Conservation (phyloP, 2,113 vertebrate species). For the Pleuronectes platessa region DNA sequence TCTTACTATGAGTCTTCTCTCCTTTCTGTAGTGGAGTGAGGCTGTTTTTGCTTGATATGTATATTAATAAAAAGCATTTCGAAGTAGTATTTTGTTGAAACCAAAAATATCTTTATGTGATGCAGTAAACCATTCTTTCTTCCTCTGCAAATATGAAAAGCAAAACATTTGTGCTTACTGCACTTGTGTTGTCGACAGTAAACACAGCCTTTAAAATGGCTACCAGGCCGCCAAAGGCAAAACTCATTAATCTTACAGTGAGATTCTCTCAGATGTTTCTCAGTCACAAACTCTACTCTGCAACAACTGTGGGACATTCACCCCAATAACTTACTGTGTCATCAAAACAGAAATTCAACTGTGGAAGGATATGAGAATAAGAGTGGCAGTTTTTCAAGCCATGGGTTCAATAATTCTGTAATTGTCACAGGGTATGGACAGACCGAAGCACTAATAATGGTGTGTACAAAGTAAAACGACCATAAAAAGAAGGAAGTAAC, state of each 20-base stretch:
- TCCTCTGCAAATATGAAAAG: background rate
- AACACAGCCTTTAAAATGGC: background rate
- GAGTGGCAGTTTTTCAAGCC: background rate
- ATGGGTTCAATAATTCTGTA: background rate
- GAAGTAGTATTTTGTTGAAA: too few relatives aligned
- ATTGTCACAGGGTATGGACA: background rate
- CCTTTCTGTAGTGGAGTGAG: background rate
- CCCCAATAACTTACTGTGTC: background rate
- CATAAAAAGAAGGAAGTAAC: slow-evolving; percentile 19
- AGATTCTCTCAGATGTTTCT: background rate
- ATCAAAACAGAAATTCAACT: background rate
- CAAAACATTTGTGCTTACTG: background rate
- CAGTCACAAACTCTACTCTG: background rate
- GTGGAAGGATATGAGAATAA: background rate
- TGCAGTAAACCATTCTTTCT: background rate
- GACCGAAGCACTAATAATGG: background rate
- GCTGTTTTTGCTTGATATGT: background rate
- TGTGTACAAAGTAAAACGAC: slow-evolving; percentile 6
- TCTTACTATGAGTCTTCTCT: slow-evolving; percentile 1
- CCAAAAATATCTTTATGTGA: background rate
- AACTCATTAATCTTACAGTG: background rate
- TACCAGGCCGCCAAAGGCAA: background rate
- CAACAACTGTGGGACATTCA: background rate
- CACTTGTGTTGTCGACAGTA: background rate
- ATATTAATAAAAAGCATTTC: background rate